A percentile compares a stretch with the other conserved stretches of the same genome.
Evolutionary conservation across 2,888 invertebrate genomes (phyloP).

Genomic region (Coecobrya sp.): DNA sequence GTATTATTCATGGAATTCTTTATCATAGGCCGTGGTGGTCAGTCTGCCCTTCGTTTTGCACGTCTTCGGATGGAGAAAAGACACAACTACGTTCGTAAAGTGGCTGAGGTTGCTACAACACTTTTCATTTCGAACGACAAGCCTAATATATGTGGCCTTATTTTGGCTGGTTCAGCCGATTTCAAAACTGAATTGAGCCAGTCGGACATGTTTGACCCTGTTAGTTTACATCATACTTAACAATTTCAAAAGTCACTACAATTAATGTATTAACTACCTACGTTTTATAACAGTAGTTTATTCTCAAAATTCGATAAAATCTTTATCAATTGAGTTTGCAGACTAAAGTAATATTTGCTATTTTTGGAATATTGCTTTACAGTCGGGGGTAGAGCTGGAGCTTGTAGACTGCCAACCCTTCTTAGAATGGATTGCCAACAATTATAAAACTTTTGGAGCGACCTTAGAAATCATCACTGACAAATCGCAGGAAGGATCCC

Average conservation of each 20-base stretch:
- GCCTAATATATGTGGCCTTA: conserved; percentile 97
- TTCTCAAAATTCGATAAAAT: too few relatives aligned
- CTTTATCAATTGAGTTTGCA: too few relatives aligned
- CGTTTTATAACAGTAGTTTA: conserved; percentile 14
- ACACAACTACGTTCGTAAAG: conserved; percentile 99
- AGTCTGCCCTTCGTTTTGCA: conserved; percentile 99
- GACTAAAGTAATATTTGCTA: conserved; percentile 98
- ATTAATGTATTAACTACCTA: not conserved
- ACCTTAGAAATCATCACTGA: conserved; percentile 99
- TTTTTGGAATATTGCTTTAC: too few relatives aligned
- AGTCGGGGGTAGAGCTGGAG: conserved; percentile 99
- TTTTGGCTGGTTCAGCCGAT: conserved; percentile 99
- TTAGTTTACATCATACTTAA: conserved; percentile 89
- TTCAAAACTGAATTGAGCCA: conserved; percentile 99
- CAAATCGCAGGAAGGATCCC: conserved; percentile 99
- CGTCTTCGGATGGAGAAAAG: conserved; percentile 99
- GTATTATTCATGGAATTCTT: not conserved
- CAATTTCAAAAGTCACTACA: not conserved
- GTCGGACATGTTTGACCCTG: conserved; percentile 99
- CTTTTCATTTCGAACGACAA: conserved; percentile 99
- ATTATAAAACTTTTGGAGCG: conserved; percentile 99
- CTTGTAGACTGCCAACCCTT: conserved; percentile 98
- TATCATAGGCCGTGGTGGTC: conserved; percentile 95
- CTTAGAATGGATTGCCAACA: conserved; percentile 99
- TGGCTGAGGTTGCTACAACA: conserved; percentile 98